Evolutionary conservation across 2,888 invertebrate species (phyloP).

Genomic region (Caenorhabditis afra): DNA sequence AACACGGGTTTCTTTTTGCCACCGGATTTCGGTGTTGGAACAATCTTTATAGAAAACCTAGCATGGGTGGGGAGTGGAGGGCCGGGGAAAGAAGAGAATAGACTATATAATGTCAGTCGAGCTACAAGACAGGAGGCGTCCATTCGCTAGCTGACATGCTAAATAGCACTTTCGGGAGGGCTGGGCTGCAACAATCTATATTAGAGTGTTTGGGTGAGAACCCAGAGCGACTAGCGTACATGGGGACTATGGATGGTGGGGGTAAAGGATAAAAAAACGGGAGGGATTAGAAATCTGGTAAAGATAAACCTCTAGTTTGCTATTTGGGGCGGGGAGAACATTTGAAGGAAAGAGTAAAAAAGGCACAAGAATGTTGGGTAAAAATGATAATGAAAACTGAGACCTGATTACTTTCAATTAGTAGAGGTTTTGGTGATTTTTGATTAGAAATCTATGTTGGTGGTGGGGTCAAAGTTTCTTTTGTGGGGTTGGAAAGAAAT

Average conservation of each 20-base stretch:
- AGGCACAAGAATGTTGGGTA: conserved; percentile 42
- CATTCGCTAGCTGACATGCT: conserved; percentile 28
- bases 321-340: conserved; percentile 16
- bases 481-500: conserved; percentile 16
- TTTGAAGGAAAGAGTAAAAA: conserved; percentile 32
- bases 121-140: background rate
- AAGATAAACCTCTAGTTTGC: conserved; percentile 41
- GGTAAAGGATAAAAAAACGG: conserved; percentile 19
- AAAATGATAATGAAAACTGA: conserved; percentile 33
- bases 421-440: conserved; percentile 32
- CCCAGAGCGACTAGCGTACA: conserved; percentile 24
- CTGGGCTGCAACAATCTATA: conserved; percentile 51
- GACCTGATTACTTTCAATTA: conserved; percentile 54
- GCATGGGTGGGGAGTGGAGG: conserved; percentile 16
- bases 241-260: conserved; percentile 13
- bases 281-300: conserved; percentile 12
- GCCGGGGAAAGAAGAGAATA: conserved; percentile 43
- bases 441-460: conserved; percentile 40
- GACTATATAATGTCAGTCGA: conserved; percentile 52
- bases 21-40: conserved; percentile 36
- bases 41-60: conserved; percentile 38
- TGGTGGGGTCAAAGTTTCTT: conserved; percentile 22
- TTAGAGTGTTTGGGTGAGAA: conserved; percentile 44
- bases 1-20: conserved; percentile 14
- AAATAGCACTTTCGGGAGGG: conserved; percentile 46